Evolutionary conservation across 2,888 invertebrate genomes (phyloP), one percentile per base, ranked within the genome.

Genomic region (Ichneumoninae sp.): DNA sequence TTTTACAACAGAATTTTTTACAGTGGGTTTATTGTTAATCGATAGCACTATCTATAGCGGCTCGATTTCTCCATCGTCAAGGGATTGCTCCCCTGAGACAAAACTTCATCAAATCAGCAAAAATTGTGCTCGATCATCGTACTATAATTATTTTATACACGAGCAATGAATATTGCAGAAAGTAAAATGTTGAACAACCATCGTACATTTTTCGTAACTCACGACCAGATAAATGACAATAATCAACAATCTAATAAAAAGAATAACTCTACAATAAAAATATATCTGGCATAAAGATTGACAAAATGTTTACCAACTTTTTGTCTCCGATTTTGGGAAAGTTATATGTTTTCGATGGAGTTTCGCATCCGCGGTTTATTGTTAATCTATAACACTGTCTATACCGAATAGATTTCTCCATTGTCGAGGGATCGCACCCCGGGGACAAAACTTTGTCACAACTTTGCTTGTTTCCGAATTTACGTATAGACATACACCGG

Each of bases 401-500:
- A 63, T 63, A 30, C 16, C 30, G 30, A 63, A 63, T 63, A 30
- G 63, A 63, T 30, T n/a, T 13, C 63, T 16, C 26, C 16, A 13
- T 30, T 33, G 63, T 33, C 33, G 19, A 36, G n/a, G 63, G 13
- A 66, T 66, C 36, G 36, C 8, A 10, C 40, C 13, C 7, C 19
- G 19, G 19, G 36, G 66, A 66, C 66, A 19, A 66, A 47, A 66
- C 66, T 66, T 40, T 19, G 36, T 36, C 66, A 19, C 66, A 40
- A 66, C 66, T 66, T 22, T 40, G 40, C 40, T 36, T 66, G 40
- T 40, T 66, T 30, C 66, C 40, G 40, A 66, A 36, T 68, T 69
- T 13, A 33, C 33, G 57, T 40, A 63, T 13, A 50, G 63, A 63
- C 65, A 2, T 19, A 63, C 22, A 4, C 3, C 8, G 52, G 70